Percentiles rank a stretch among this genome's conserved stretches.
These are phyloP conservation scores for Ryuthela nishihirai DNA, from an alignment of 2,888 invertebrate genomes.

Conservation along the genomic window DNA sequence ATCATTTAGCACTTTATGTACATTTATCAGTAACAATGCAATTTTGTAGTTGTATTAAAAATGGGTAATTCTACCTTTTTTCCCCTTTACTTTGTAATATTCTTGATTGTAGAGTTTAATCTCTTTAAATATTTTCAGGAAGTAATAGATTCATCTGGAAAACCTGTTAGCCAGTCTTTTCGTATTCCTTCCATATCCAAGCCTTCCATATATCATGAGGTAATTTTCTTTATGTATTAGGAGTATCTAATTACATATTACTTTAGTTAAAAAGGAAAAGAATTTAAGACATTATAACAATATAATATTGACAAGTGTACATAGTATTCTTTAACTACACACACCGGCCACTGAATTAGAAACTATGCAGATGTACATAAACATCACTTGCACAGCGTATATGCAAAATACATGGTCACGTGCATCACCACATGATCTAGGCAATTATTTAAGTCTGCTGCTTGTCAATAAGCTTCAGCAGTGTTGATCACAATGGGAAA, in stretches of 20 bases:
- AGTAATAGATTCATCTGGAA: slow-evolving; percentile 77
- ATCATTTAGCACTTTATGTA: not conserved
- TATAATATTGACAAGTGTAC: no score
- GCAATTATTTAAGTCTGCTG: no score
- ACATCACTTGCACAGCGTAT: no score
- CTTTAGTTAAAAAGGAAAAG: not conserved
- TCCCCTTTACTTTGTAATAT: not conserved
- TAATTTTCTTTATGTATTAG: slow-evolving; percentile 45
- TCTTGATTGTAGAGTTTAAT: not conserved
- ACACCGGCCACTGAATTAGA: not conserved
- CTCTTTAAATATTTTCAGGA: slow-evolving; percentile 55
- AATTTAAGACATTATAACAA: no score
- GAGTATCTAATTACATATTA: not conserved
- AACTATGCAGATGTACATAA: no score
- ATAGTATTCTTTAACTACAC: no score
- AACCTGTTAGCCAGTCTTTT: slow-evolving; percentile 67
- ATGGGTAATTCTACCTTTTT: no score
- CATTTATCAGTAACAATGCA: not conserved
- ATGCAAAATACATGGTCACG: no score
- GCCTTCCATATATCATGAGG: slow-evolving; percentile 90
- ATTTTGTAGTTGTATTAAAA: not conserved
- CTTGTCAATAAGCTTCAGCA: no score
- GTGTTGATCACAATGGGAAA: no score
- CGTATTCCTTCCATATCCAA: slow-evolving; percentile 84
- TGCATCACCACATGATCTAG: no score